Evolutionary conservation across 2,888 invertebrate genomes (phyloP), one percentile per base, ranked within the genome.

Genomic region (Danaus chrysippus): DNA sequence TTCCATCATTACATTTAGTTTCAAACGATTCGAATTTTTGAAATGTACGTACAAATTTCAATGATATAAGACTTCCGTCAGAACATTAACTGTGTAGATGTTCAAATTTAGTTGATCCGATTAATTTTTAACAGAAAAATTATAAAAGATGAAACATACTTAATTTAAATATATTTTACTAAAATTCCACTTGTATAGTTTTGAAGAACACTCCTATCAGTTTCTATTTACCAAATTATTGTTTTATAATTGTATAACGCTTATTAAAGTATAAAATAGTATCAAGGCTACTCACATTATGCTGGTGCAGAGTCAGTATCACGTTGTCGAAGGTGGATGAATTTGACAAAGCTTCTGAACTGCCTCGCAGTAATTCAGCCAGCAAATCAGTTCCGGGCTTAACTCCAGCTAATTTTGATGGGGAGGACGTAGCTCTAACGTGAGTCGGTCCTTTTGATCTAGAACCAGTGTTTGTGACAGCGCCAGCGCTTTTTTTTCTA

Each of bases 351-450:
- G 95, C 94, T 80, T 96, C 96, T 49, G 96, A 96, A 74, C 95
- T 95, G 61, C 96, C 96, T 69, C 95, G 92, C 55, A 96, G 92
- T 66, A 96, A 87, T 79, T 96, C 95, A 54, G 95, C 95, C 65
- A 96, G 89, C 65, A 96, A 86, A 77, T 96, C 95, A 1, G 82
- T 84, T 34, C 86, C 87, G 6, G 89, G 85, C 65, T 86, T 84
- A 60, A 88, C 88, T 65, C 94, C 94, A 75, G 94, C 94, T 69
- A 96, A 89, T 81, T 96, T 95, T 15, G 95, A 95, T 42, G 96
- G 96, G 71, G 95, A 95, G 10, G 95, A 96, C 13, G 95, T 95
- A 8, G 95, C 95, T 71, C 96, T 86, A 70, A 95, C 95, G 82
- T 96, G 96, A 23, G 92, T 87, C 1, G 93, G 90, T 59, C 89